These are phyloP conservation scores for Sturnus vulgaris DNA, from an alignment of 2,113 vertebrate genomes.

Conservation along the genomic window DNA sequence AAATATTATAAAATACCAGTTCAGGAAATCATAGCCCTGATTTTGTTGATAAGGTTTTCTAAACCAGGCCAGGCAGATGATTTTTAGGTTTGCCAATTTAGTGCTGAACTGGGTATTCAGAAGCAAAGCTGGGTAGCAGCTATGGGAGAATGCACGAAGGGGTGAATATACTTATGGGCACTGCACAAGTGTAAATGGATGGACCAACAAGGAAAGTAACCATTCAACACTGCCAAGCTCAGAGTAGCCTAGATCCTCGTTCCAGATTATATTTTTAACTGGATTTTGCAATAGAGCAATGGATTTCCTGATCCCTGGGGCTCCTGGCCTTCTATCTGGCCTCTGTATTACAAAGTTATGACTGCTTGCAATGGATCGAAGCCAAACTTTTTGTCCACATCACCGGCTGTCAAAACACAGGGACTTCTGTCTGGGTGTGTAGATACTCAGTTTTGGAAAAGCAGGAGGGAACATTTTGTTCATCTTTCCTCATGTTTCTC, in stretches of 20 bases:
- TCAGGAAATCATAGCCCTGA: background rate
- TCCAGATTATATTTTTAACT: background rate
- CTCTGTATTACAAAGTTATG: background rate
- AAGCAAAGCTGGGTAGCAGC: background rate
- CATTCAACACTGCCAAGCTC: background rate
- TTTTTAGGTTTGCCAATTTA: background rate
- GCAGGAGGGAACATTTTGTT: conserved; percentile 38
- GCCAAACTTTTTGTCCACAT: background rate
- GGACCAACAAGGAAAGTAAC: background rate
- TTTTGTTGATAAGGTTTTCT: background rate
- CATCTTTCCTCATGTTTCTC: conserved; percentile 5
- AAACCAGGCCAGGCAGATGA: background rate
- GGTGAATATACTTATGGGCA: accelerated
- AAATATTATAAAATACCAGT: background rate
- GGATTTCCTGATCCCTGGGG: background rate
- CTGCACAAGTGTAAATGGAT: background rate
- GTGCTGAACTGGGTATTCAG: background rate
- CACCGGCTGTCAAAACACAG: conserved; percentile 39
- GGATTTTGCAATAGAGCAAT: conserved; percentile 4
- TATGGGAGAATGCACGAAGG: background rate
- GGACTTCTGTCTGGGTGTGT: conserved; percentile 11
- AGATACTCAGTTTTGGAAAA: conserved; percentile 29
- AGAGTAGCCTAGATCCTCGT: background rate
- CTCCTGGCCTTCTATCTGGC: background rate
- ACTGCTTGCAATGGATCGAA: background rate